Evolutionary conservation across 2,888 invertebrate species (phyloP), one percentile per base, ranked within the genome.

Genomic region (Abrostola tripartita): DNA sequence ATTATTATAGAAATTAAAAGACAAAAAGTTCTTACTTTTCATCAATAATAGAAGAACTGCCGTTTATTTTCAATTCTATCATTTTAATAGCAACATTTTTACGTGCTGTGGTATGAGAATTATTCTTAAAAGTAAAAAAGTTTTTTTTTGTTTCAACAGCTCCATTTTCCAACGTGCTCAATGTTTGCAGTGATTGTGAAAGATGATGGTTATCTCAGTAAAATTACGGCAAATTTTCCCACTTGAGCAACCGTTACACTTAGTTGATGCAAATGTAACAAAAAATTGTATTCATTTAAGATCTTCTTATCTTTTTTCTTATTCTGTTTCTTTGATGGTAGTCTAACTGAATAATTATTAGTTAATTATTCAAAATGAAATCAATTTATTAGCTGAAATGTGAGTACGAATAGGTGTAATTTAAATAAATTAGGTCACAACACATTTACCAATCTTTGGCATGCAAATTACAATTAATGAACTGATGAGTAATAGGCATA

Each of bases 141-240:
- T 24, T 2, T 2, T 24, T 61, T 62, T 66, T 64, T 35, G 12
- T 67, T 71, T 56, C 54, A 52, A 65, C 61, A 60, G 69, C 65
- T 76, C 68, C 62, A 69, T 79, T 77, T 77, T 75, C 65, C 71
- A 68, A 70, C 66, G 60, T 50, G 56, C 71, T 64, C 60, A 73
- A 67, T 76, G 82, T 83, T 83, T 82, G 81, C 80, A 68, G 61
- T 69, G 44, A 72, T 86, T 86, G 81, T 78, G 85, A 86, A 86
- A 88, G 79, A 79, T 51, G 84, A 85, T 85, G 78, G 76, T 81
- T 82, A 86, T 87, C 87, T 79, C 72, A 61, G 76, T 78, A 73
- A 80, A 81, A 85, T 84, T 82, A 84, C 83, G 73, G 82, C 81
- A 85, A 83, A 81, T 85, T 83, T 79, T 84, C 81, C 82, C 78